These are phyloP conservation scores for Siphlonurus alternatus DNA, from an alignment of 2,888 invertebrate species.

Conservation along the genomic window DNA sequence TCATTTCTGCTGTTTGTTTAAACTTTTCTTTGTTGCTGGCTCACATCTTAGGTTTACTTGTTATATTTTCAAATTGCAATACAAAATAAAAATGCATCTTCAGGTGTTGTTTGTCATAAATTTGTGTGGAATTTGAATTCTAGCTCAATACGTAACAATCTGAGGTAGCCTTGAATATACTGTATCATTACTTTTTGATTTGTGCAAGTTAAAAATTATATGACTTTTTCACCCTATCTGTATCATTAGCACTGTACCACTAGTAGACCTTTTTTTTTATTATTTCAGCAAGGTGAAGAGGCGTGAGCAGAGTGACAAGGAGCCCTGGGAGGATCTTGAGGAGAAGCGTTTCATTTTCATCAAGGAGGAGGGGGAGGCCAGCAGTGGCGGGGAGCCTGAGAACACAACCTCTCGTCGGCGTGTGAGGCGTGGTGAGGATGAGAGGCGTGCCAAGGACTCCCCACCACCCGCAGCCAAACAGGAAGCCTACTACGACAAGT, in stretches of 20 bases:
- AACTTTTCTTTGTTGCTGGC: no score
- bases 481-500: neutral
- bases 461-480: neutral
- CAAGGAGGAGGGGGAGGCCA: conserved; percentile 21
- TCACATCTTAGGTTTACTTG: no score
- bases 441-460: conserved; percentile 13
- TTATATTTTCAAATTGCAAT: no score
- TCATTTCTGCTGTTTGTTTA: no score
- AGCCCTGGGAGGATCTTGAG: conserved; percentile 24
- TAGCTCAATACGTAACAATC: no score
- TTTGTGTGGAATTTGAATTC: no score
- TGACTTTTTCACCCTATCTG: no score
- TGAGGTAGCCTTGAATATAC: no score
- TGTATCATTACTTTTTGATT: no score
- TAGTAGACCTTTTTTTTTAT: conserved; percentile 11
- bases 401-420: neutral
- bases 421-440: conserved; percentile 13
- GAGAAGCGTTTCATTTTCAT: conserved; percentile 22
- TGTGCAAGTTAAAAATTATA: no score
- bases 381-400: conserved; percentile 21
- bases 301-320: conserved; percentile 16
- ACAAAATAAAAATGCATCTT: no score
- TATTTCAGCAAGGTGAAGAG: conserved; percentile 44
- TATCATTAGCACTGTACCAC: neutral
- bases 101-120: no score